Conservation (phyloP, 1,140 invertebrate species). For the Drosophila rhopaloa region DNA sequence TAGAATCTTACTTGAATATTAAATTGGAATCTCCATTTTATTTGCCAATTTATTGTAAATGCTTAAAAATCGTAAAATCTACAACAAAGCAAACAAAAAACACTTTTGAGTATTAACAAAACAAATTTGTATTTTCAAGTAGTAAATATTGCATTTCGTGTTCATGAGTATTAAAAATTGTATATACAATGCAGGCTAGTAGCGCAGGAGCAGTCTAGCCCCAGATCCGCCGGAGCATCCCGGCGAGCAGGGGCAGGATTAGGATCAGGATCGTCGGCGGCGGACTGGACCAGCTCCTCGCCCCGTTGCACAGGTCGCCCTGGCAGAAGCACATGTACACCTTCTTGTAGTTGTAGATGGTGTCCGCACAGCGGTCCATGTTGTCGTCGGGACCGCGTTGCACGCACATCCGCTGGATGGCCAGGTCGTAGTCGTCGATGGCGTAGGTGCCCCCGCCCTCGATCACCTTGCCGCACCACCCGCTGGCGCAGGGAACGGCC, state of each 20-base stretch:
- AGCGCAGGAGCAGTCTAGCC: conserved; percentile 1
- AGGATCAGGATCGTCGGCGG: not conserved
- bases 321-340: conserved; percentile 96
- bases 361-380: conserved; percentile 94
- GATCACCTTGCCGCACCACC: conserved; percentile 96
- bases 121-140: not conserved
- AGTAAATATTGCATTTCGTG: conserved; percentile 11
- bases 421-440: conserved; percentile 92
- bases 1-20: no score
- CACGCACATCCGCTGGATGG: conserved; percentile 94
- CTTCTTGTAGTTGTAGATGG: conserved; percentile 90
- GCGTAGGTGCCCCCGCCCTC: conserved; percentile 91
- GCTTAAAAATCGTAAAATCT: no score
- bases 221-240: not conserved
- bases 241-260: not conserved
- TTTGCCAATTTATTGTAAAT: no score
- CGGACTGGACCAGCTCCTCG: not conserved
- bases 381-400: conserved; percentile 93
- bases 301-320: conserved; percentile 94
- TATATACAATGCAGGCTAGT: conserved; percentile 26
- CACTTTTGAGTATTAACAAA: not conserved
- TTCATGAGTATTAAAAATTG: conserved; percentile 22
- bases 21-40: no score
- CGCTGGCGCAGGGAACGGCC: conserved; percentile 93
- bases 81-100: not conserved